phyloP scores from a whole-genome alignment of 2,797 vertebrate genomes.

The Malacoctenus gilli region DNA sequence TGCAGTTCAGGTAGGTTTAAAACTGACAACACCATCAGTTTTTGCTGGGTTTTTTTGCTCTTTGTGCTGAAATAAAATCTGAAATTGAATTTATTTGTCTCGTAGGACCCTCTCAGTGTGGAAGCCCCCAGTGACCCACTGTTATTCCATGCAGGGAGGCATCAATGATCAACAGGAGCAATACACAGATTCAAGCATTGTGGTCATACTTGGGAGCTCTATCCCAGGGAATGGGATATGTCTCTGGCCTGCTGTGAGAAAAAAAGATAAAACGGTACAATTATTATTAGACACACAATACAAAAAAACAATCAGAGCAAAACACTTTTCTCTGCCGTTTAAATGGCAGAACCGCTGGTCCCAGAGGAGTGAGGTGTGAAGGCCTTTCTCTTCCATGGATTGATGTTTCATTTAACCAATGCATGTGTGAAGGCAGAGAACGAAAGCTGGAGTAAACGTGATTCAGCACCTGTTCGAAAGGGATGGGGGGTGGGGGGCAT shows the following conservation, averaged over 20 bases:
- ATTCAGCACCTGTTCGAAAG: conserved; percentile 15
- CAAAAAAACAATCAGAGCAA: conserved; percentile 1
- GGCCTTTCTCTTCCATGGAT: conserved; percentile 1
- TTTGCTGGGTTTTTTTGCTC: no score
- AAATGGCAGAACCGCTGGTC: not conserved
- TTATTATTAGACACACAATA: conserved; percentile 20
- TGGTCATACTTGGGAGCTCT: conserved; percentile 78
- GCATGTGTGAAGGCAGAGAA: conserved; percentile 2
- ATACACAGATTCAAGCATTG: conserved; percentile 33
- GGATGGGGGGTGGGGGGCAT: no score
- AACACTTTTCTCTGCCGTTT: not conserved
- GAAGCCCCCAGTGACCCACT: conserved; percentile 48
- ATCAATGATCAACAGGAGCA: conserved; percentile 26
- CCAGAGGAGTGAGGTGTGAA: not conserved
- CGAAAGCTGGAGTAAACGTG: not conserved
- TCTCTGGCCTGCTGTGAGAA: conserved; percentile 59
- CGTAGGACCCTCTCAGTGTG: conserved; percentile 5
- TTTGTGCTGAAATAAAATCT: no score
- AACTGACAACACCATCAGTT: no score
- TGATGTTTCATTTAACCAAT: conserved; percentile 7
- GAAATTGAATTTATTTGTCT: no score
- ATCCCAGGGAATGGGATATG: conserved; percentile 69
- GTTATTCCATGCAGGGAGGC: conserved; percentile 53
- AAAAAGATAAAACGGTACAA: conserved; percentile 62
- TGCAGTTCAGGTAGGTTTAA: no score